Evolutionary conservation across 2,888 invertebrate genomes (phyloP).

Genomic region (Lycophotia porphyrea): DNA sequence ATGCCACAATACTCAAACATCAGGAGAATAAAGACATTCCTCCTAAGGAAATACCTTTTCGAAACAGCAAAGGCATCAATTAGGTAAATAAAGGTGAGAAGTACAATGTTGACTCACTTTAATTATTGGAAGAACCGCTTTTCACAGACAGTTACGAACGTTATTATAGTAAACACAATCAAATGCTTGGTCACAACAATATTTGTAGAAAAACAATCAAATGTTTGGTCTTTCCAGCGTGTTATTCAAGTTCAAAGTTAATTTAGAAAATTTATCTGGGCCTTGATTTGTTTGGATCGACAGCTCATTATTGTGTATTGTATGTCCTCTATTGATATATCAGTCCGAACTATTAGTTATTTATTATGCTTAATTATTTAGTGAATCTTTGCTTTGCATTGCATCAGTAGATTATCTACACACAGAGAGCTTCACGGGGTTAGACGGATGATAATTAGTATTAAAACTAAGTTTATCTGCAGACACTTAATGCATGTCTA

Average conservation of each 20-base stretch:
- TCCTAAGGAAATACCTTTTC: background rate
- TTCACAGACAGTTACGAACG: slow-evolving; percentile 16
- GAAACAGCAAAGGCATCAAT: slow-evolving; percentile 18
- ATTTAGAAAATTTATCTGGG: background rate
- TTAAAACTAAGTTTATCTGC: background rate
- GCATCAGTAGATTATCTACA: background rate
- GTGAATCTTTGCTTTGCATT: background rate
- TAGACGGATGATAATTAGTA: background rate
- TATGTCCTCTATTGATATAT: background rate
- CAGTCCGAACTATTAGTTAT: background rate
- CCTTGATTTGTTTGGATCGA: background rate
- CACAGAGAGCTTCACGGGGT: background rate
- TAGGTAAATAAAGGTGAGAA: slow-evolving; percentile 12
- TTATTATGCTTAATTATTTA: background rate
- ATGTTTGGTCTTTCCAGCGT: slow-evolving; percentile 3
- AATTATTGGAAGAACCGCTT: slow-evolving; percentile 27
- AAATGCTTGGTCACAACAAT: background rate
- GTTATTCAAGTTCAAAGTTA: background rate
- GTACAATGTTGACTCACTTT: slow-evolving; percentile 7
- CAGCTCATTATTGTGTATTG: background rate
- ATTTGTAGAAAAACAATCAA: background rate
- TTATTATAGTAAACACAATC: slow-evolving; percentile 18
- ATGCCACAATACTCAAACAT: no score
- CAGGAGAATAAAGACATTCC: background rate
- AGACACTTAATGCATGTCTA: background rate